Evolutionary conservation across 1,140 invertebrate genomes (phyloP), one percentile per base, ranked within the genome.

Genomic region (Tetraneura akinire): DNA sequence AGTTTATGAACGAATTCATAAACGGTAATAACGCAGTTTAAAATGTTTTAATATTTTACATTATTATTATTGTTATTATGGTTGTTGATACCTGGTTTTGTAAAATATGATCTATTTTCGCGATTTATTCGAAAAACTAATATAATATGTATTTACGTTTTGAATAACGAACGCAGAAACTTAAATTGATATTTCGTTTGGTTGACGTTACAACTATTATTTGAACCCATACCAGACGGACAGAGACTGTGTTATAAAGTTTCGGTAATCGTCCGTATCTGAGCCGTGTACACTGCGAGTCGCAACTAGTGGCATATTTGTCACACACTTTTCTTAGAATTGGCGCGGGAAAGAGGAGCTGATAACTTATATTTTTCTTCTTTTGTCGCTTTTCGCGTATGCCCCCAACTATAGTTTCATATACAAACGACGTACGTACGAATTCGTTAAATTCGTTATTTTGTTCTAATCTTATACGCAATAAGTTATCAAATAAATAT

Each of bases 221-320:
- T n/a, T n/a, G n/a, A n/a, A n/a, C 16, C 70, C n/a, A n/a, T 49
- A 51, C 47, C n/a, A n/a, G n/a, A n/a, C n/a, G n/a, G n/a, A n/a
- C n/a, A n/a, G 26, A 29, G 23, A 51, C 49, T 11, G 23, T 18
- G 16, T 55, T n/a, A 6, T 74, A 32, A 42, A 74, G 49, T 57
- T 55, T 57, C n/a, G 18, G 51, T 16, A 29, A 32, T 55, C 71
- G 53, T 57, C 53, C 71, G 71, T 53, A 32, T 53, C 49, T 29
- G 13, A 10, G 49, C 9, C 18, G 21, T 8, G 8, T 21, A 21
- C 23, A 57, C 74, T 55, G 74, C 74, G 62, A 78, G 55, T 78
- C 74, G 74, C 74, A 78, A 78, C 74, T 78, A 62, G 74, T 78
- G 74, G 74, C 53, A 60, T 60, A 78, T 78, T 78, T 78, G 55